Base-by-base conservation (phyloP, 2,888 invertebrate species). In the Tipula vernalis region DNA sequence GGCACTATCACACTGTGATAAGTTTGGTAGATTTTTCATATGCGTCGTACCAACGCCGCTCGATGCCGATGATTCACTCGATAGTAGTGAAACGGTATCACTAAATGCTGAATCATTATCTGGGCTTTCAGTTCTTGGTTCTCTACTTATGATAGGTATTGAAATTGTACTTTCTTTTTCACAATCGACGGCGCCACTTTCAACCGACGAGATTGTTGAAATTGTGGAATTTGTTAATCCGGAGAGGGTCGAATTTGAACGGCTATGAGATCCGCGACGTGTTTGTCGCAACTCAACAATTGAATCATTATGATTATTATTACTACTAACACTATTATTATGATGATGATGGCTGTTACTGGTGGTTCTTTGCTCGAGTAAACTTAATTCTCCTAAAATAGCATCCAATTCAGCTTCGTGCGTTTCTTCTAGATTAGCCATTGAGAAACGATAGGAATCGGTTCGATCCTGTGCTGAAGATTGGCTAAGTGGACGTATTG, bases 81-180 rank as follows among this genome's bases (percentile, higher is more conserved):
- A 96, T 89, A 96, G 91, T 93, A 97, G 94, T 57, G 98, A 98
- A 87, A 98, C 98, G 88, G 98, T 98, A 92, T 99, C 99, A 89
- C 98, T 98, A 92, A 98, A 99, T 15, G 99, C 99, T 12, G 98
- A 98, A 92, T 99, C 99, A 92, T 98, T 98, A 92, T 99, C 99
- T 0, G 98, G 98, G 87, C 98, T 98, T 90, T 98, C 98, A 13
- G 97, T 96, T 88, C 97, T 94, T n/a, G 92, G 92, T 90, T 88
- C 92, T 89, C 90, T 93, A 90, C 88, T 89, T 90, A 88, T 90
- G 89, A 87, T 87, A 86, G 87, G 87, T 18, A 86, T 87, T 84
- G 88, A 88, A 10, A 87, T 87, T 0, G 89, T 88, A 88, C 57
- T 88, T 88, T 36, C 89, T 36, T 51, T 83, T 51, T 36, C 41